Conservation (phyloP, 2,797 vertebrate genomes). For the Falco rusticolus region DNA sequence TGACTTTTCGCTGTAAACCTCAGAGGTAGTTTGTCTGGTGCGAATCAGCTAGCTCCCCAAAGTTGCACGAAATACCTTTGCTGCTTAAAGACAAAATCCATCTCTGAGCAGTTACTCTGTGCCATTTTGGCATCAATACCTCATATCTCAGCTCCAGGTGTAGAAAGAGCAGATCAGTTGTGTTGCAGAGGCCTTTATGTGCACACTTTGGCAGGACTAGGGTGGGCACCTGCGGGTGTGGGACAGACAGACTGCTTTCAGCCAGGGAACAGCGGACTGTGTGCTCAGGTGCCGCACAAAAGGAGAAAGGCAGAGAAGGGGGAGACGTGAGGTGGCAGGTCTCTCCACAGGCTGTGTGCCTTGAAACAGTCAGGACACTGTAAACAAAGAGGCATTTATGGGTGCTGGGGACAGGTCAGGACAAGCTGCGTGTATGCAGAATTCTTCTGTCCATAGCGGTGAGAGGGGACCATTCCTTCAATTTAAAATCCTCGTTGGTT, state of each 20-base stretch:
- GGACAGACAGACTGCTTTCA: neutral
- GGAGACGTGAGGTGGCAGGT: neutral
- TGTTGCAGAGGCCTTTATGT: neutral
- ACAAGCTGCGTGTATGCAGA: neutral
- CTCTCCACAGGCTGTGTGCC: neutral
- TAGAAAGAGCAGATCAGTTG: neutral
- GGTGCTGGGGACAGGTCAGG: neutral
- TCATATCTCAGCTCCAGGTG: neutral
- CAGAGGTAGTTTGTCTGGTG: no score
- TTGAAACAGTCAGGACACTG: neutral
- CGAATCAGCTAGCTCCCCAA: no score
- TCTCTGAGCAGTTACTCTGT: no score
- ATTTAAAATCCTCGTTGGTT: neutral
- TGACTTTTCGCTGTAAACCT: no score
- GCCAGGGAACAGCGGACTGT: neutral
- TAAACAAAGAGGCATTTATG: neutral
- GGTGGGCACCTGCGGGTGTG: neutral
- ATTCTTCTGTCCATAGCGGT: neutral
- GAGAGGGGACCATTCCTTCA: neutral
- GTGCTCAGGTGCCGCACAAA: neutral
- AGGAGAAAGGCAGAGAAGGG: neutral
- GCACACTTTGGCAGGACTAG: neutral
- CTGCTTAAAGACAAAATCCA: no score
- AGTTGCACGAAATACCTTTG: no score
- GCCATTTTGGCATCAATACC: no score